A percentile compares a stretch with the other conserved stretches of the same genome.
These are phyloP conservation scores for Leucoraja ocellata DNA, from an alignment of 2,797 vertebrate species.

Conservation along the genomic window DNA sequence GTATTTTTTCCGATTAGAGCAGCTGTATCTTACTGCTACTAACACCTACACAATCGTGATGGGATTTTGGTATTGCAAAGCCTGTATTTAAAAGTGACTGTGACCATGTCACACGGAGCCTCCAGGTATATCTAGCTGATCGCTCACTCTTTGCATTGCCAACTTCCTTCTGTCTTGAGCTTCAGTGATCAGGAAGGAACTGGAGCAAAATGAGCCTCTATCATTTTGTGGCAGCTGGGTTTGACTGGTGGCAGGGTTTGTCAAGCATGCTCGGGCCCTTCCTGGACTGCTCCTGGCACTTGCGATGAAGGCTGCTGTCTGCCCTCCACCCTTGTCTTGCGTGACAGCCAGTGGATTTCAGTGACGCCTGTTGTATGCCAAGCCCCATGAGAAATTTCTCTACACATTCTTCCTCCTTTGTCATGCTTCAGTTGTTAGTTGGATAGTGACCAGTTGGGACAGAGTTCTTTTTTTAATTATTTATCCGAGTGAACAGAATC, in stretches of 20 bases:
- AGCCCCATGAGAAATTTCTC: not conserved
- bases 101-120: not conserved
- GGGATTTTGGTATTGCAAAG: not conserved
- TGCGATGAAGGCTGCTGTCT: not conserved
- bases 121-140: not conserved
- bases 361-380: not conserved
- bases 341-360: not conserved
- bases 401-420: not conserved
- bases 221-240: not conserved
- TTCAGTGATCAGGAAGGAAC: not conserved
- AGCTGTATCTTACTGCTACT: not conserved
- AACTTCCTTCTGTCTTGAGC: not conserved
- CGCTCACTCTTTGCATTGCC: not conserved
- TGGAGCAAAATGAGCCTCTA: not conserved
- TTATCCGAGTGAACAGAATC: not conserved
- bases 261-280: not conserved
- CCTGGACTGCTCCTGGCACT: not conserved
- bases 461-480: not conserved
- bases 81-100: not conserved
- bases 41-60: no score
- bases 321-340: not conserved
- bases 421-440: not conserved
- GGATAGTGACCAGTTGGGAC: not conserved
- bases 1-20: not conserved
- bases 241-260: conserved; percentile 3